These are phyloP conservation scores for Zoanthus sansibaricus DNA, from an alignment of 92 coral and sea anemone species.

Conservation along the genomic window DNA sequence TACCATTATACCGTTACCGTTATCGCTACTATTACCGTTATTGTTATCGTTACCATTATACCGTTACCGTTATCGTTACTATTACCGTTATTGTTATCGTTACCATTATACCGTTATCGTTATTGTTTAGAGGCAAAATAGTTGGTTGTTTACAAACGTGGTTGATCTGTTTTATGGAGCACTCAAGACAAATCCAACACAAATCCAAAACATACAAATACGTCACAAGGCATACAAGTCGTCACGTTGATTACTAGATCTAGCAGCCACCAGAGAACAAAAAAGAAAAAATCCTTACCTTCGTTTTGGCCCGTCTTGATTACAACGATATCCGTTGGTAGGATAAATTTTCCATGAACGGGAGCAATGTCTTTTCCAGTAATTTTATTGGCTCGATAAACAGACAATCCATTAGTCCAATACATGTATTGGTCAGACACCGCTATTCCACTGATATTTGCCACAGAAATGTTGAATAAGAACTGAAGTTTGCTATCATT, in stretches of 20 bases:
- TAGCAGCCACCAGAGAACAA: background rate
- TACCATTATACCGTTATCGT: background rate
- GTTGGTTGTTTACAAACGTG: too few species aligned
- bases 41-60: background rate
- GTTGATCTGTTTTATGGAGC: too few species aligned
- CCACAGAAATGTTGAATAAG: background rate
- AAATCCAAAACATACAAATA: background rate
- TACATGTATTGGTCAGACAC: constrained; percentile 18
- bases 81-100: background rate
- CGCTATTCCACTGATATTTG: background rate
- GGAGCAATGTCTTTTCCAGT: constrained; percentile 4
- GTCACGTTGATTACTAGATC: too few species aligned
- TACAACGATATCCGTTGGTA: constrained; percentile 11
- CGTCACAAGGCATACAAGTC: background rate
- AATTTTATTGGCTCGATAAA: constrained; percentile 22
- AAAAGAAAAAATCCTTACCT: background rate
- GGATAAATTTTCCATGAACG: constrained; percentile 4
- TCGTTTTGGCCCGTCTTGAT: background rate
- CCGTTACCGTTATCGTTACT: background rate
- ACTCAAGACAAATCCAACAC: too few species aligned
- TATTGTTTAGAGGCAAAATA: too few species aligned
- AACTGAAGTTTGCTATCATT: background rate
- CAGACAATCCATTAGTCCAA: constrained; percentile 22
- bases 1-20: too few species aligned
- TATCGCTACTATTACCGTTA: too few species aligned